phyloP scores from a whole-genome alignment of 2,797 vertebrate genomes.

The Clarias pachynema region DNA sequence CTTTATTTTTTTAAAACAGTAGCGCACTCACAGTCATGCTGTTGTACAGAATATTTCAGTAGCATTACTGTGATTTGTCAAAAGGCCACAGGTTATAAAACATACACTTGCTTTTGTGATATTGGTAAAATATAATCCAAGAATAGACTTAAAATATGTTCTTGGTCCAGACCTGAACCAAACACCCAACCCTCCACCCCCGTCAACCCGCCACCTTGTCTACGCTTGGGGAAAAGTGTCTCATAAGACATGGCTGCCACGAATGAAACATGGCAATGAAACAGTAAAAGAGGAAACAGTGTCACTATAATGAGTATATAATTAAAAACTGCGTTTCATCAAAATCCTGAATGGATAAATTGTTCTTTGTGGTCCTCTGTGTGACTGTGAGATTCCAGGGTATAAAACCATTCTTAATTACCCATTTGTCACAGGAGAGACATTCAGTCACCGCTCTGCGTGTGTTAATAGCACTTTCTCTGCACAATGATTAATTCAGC shows the following conservation, averaged over 20 bases:
- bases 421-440: slow-evolving; percentile 81
- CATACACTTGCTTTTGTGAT: background rate
- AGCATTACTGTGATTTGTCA: background rate
- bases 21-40: background rate
- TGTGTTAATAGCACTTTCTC: slow-evolving; percentile 64
- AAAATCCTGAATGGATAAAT: slow-evolving; percentile 58
- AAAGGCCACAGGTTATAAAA: background rate
- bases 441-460: slow-evolving; percentile 70
- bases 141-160: background rate
- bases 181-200: too few species aligned
- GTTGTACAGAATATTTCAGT: background rate
- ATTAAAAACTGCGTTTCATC: slow-evolving; percentile 74
- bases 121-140: slow-evolving; percentile 7
- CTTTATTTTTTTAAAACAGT: background rate
- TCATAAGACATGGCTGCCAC: background rate
- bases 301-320: slow-evolving; percentile 69
- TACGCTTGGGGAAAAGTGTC: background rate
- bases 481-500: slow-evolving; percentile 74
- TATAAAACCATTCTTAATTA: slow-evolving; percentile 74
- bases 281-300: slow-evolving; percentile 60
- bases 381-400: slow-evolving; percentile 65
- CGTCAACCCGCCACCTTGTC: too few species aligned
- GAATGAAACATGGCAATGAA: background rate
- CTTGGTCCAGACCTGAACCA: background rate
- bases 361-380: slow-evolving; percentile 64